phyloP scores from a whole-genome alignment of 2,888 invertebrate genomes.

The Melipona bicolor region DNA sequence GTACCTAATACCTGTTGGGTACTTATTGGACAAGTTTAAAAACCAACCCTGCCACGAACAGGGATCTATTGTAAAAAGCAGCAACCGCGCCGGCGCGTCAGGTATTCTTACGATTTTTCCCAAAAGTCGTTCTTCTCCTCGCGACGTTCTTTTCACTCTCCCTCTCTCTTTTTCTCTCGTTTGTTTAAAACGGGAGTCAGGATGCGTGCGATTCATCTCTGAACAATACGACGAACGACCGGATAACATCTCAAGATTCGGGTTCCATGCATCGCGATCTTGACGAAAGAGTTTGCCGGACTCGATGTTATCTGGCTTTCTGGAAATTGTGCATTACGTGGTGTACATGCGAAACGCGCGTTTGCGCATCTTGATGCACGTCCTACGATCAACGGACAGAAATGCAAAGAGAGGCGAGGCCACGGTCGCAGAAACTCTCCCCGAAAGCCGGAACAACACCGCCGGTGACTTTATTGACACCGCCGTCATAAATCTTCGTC shows the following conservation, averaged over 20 bases:
- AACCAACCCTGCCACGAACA: background rate
- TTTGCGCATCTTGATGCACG: conserved; percentile 49
- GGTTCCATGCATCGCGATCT: conserved; percentile 36
- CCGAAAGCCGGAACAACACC: conserved; percentile 56
- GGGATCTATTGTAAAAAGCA: background rate
- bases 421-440: conserved; percentile 41
- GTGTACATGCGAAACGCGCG: conserved; percentile 41
- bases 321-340: conserved; percentile 59
- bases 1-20: background rate
- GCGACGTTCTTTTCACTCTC: too few species aligned
- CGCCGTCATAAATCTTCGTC: conserved; percentile 74
- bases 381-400: conserved; percentile 54
- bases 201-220: conserved; percentile 13
- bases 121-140: background rate
- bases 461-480: conserved; percentile 77
- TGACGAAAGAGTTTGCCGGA: conserved; percentile 45
- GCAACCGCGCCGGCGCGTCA: background rate
- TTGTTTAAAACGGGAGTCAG: background rate
- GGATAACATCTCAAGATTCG: conserved; percentile 47
- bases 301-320: conserved; percentile 46
- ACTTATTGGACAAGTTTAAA: conserved; percentile 1
- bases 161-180: background rate
- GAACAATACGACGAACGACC: conserved; percentile 39
- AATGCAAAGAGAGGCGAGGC: conserved; percentile 59
- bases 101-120: background rate